Evolutionary conservation across 2,113 vertebrate genomes (phyloP), one percentile per base, ranked within the genome.

Genomic region (Hemichromis elongatus): DNA sequence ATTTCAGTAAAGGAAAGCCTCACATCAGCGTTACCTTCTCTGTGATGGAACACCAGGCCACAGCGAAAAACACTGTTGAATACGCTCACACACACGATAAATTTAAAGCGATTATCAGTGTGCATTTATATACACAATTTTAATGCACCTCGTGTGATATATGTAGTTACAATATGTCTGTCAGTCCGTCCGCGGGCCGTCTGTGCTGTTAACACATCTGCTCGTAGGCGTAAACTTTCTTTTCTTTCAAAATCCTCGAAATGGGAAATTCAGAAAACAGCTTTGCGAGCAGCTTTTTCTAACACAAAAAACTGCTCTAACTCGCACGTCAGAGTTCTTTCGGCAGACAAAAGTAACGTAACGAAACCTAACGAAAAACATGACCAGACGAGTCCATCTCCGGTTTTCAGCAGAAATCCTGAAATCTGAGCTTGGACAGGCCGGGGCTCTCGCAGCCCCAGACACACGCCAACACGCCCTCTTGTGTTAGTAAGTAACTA

Each of bases 391-490:
- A 14, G n/a, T 3, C 28, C 16, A 13, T 3, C 37, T 11, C 2
- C 18, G 24, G n/a, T 13, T 59, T 12, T 24, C 13, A 10, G 40
- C 47, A 53, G 47, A 56, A 28, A 81, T 37, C 50, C 30, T 24
- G 37, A 40, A 81, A 85, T 83, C 82, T 79, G 47, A 79, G 82
- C 68, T 3, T 30, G 35, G 73, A 56, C 80, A 77, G 89, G 63
- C 55, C 84, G 11, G 55, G 63, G 77, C 81, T 26, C 40, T 33
- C 77, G 45, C 45, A 56, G 40, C 55, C 12, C 24, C 81, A 37
- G 79, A 86, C 77, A 87, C 80, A 90, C 91, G 78, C 89, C 86
- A 91, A 95, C 89, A 90, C 95, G 95, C 96, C 96, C 95, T 94
- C 96, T 96, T 93, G 94, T 94, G 96, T 94, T 83, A 66, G 87